phyloP scores from a whole-genome alignment of 2,797 vertebrate species.

The Coregonus suidteri region DNA sequence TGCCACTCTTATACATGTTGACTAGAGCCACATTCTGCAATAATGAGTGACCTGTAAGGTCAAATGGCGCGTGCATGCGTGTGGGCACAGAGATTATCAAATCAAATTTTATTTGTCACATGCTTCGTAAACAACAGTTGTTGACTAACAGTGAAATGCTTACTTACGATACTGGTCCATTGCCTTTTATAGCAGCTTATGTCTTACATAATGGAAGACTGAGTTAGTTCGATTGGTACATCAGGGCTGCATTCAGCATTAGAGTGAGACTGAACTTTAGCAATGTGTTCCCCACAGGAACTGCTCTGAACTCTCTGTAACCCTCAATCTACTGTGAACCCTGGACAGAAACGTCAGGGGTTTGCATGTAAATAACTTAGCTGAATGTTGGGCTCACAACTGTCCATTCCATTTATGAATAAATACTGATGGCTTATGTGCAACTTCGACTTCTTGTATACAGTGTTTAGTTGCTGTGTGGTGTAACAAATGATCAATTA shows the following conservation, averaged over 20 bases:
- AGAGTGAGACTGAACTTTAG: constrained; percentile 13
- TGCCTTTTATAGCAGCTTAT: constrained; percentile 44
- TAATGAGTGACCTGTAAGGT: background rate
- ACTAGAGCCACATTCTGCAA: background rate
- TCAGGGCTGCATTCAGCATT: constrained; percentile 18
- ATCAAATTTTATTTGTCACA: too few species aligned
- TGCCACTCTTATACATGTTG: background rate
- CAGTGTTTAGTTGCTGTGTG: background rate
- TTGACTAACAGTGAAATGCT: too few species aligned
- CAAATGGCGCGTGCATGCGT: background rate
- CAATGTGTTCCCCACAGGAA: constrained; percentile 10
- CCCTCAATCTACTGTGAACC: constrained; percentile 11
- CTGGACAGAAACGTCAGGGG: background rate
- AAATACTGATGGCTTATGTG: background rate
- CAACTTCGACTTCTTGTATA: too few species aligned
- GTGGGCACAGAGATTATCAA: background rate
- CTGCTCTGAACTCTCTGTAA: constrained; percentile 37
- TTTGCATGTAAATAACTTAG: background rate
- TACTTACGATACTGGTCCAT: constrained; percentile 1
- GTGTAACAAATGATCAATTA: too few species aligned
- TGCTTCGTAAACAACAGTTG: too few species aligned
- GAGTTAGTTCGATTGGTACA: constrained; percentile 13
- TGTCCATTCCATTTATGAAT: background rate
- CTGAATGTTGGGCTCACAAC: background rate
- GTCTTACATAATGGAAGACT: constrained; percentile 37